A percentile compares a stretch with the other conserved stretches of the same genome.
phyloP scores from a whole-genome alignment of 1,140 invertebrate species.

The Micrasema longulum region DNA sequence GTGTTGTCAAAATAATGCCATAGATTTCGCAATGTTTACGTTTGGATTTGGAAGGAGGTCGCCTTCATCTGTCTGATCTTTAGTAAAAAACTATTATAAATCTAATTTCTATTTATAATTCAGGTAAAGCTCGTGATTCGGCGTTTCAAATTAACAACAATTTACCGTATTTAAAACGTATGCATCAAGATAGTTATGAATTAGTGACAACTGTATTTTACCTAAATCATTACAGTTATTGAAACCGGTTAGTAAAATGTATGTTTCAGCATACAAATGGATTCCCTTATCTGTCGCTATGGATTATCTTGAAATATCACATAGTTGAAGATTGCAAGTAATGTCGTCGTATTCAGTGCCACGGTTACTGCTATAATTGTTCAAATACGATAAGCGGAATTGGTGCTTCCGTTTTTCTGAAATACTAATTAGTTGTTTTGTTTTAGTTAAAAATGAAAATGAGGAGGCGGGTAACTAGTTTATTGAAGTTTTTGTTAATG shows the following conservation, averaged over 20 bases:
- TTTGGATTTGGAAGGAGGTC: not conserved
- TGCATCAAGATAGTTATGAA: no score
- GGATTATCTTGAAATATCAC: constrained; percentile 16
- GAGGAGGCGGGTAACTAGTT: constrained; percentile 44
- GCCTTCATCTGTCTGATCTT: not conserved
- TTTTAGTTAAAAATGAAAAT: constrained; percentile 39
- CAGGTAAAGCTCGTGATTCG: not conserved
- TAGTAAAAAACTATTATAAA: no score
- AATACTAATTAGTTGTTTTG: constrained; percentile 5
- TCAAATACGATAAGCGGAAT: not conserved
- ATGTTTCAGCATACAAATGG: constrained; percentile 4
- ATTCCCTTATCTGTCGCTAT: constrained; percentile 25
- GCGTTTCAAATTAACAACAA: no score
- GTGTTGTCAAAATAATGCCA: constrained; percentile 1
- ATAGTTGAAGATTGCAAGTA: constrained; percentile 8
- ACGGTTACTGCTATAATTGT: constrained; percentile 14
- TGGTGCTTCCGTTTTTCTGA: not conserved
- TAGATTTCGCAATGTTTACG: constrained; percentile 17
- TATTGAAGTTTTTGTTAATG: constrained; percentile 48
- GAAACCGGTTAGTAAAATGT: constrained; percentile 27
- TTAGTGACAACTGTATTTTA: no score
- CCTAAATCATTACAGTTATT: no score
- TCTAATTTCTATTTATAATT: not conserved
- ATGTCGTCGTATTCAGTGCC: constrained; percentile 5
- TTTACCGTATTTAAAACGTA: no score